Evolutionary conservation across 2,113 vertebrate genomes (phyloP), one percentile per base, ranked within the genome.

Genomic region (Sapayoa aenigma): DNA sequence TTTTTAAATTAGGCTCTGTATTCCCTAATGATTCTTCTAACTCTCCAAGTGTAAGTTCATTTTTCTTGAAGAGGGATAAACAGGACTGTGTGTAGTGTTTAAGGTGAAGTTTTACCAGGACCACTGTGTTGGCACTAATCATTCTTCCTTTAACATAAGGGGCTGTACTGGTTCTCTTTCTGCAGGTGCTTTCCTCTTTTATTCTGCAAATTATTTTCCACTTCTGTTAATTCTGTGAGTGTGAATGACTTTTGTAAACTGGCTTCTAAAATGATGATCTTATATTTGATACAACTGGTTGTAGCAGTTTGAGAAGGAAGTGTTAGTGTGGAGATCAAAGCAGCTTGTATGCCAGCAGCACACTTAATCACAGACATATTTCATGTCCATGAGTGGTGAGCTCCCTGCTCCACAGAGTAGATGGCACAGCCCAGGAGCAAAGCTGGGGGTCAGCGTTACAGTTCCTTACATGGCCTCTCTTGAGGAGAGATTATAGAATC

Each of bases 101-200:
- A 63, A 76, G 14, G 23, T 15, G 31, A 73, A 44, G 46, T 47
- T 88, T 85, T 74, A 37, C 0, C 1, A 66, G 47, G 41, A 58
- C 33, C 23, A 20, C 12, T 44, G 9, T 8, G 13, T 27, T 71
- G 62, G 15, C 37, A 24, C 20, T 71, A 67, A 33, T 0, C 0
- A 9, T 66, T 16, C 37, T 74, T 81, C 21, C 33, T 88, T 88
- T n/a, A 66, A 22, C 5, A 3, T 15, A 41, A n/a, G 21, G 37
- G 55, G 9, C 41, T 74, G 75, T 14, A 37, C 12, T 44, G 41
- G 5, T 60, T 85, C 15, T 82, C 13, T 56, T 58, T 78, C 60
- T 78, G 30, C 20, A 18, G 13, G 60, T 77, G 9, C 25, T 94
- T 11, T 84, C 31, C 25, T 50, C 27, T 83, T 77, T 53, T 18